These are phyloP conservation scores for Nematostella vectensis DNA, from an alignment of 92 coral and sea anemone genomes.

Conservation along the genomic window DNA sequence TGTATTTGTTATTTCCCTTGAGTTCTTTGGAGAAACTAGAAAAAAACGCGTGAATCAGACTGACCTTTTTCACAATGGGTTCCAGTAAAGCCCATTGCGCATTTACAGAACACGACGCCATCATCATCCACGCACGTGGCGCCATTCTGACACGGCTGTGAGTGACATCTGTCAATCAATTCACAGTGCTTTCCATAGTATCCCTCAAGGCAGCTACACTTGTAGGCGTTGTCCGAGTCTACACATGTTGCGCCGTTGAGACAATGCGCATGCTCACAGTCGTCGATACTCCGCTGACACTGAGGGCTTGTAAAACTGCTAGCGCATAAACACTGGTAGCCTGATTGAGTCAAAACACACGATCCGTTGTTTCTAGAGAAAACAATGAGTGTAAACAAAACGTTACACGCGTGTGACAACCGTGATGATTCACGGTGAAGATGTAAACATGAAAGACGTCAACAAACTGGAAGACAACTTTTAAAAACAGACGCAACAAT, in stretches of 20 bases:
- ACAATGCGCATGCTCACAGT: constrained; percentile 34
- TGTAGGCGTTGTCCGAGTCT: constrained; percentile 21
- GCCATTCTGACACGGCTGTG: constrained; percentile 55
- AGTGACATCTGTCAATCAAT: constrained; percentile 55
- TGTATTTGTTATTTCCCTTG: no score
- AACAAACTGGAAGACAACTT: no score
- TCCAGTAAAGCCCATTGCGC: constrained; percentile 52
- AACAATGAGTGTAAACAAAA: neutral
- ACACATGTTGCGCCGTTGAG: constrained; percentile 54
- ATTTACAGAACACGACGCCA: constrained; percentile 43
- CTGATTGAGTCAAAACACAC: constrained; percentile 20
- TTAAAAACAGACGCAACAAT: no score
- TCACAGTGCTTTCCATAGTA: constrained; percentile 63
- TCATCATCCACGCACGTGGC: constrained; percentile 66
- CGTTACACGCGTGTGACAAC: no score
- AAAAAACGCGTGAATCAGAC: no score
- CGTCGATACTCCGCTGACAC: constrained; percentile 23
- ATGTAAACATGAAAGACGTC: no score
- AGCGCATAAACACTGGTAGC: constrained; percentile 33
- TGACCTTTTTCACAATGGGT: constrained; percentile 46
- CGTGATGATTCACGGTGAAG: no score
- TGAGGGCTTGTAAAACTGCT: constrained; percentile 29
- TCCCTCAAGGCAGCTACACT: constrained; percentile 49
- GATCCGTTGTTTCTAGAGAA: constrained; percentile 30
- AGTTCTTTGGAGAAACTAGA: no score